Conservation (phyloP, 2,888 invertebrate genomes). For the Sepioteuthis lessoniana region DNA sequence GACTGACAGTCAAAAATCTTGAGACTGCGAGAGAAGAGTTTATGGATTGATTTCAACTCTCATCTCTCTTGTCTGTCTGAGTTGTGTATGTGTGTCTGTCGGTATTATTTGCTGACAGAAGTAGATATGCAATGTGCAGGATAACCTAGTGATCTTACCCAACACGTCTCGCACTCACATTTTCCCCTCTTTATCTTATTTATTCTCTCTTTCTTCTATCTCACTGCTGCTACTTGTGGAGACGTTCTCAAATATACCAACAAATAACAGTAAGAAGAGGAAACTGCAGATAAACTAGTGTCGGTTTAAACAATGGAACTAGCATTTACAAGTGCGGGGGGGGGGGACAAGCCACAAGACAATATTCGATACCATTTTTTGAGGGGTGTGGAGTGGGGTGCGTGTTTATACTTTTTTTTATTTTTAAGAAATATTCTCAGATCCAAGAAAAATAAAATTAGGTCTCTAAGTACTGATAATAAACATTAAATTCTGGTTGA, state of each 20-base stretch:
- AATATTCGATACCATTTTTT: background rate
- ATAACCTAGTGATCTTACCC: conserved; percentile 33
- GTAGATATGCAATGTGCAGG: conserved; percentile 10
- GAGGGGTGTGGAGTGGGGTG: background rate
- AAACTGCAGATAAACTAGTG: conserved; percentile 33
- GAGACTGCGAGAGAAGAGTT: background rate
- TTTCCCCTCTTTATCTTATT: background rate
- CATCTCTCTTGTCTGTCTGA: background rate
- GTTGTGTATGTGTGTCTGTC: background rate
- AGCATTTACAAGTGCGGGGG: background rate
- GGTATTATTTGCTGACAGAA: conserved; percentile 18
- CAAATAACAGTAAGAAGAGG: conserved; percentile 3
- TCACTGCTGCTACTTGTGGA: background rate
- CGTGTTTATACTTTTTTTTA: background rate
- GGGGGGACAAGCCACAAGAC: background rate
- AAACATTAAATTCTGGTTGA: background rate
- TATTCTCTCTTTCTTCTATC: background rate
- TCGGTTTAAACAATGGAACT: conserved; percentile 23
- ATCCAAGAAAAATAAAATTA: background rate
- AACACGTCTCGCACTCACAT: background rate
- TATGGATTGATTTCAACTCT: conserved; percentile 15
- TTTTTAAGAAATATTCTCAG: background rate
- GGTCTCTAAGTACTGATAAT: background rate
- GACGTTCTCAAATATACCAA: conserved; percentile 33
- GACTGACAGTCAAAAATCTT: conserved; percentile 13